A percentile compares a stretch with the other conserved stretches of the same genome.
phyloP scores from a whole-genome alignment of 2,113 vertebrate species.

The Xerus inauris region DNA sequence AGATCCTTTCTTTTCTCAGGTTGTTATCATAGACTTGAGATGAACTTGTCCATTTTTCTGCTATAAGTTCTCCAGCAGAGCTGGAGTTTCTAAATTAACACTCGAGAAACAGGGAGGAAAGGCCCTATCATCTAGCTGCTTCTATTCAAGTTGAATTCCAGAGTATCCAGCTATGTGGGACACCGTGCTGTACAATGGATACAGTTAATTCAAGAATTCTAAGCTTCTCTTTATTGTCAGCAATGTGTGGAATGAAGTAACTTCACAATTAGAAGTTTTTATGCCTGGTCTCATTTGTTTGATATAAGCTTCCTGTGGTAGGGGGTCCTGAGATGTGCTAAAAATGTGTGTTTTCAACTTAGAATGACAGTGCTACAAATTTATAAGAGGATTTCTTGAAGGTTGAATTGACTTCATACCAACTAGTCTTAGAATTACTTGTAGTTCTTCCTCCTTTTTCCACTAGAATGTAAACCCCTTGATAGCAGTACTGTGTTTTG shows the following conservation, averaged over 20 bases:
- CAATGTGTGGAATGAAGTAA: slow-evolving; percentile 43
- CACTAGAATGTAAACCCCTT: not conserved
- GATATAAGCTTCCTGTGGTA: not conserved
- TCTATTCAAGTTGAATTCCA: slow-evolving; percentile 40
- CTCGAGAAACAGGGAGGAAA: not conserved
- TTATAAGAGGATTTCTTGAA: not conserved
- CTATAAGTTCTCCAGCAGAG: not conserved
- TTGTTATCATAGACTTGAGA: not conserved
- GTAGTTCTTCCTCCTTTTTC: not conserved
- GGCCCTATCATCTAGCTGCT: not conserved
- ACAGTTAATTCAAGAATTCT: slow-evolving; percentile 26
- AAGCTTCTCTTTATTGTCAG: slow-evolving; percentile 1
- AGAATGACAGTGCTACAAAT: not conserved
- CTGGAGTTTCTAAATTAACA: slow-evolving; percentile 10
- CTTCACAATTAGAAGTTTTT: not conserved
- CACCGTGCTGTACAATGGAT: not conserved
- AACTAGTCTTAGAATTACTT: not conserved
- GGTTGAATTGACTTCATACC: not conserved
- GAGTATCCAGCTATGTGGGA: slow-evolving; percentile 28
- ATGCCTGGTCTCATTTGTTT: not conserved
- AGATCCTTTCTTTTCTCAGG: not conserved
- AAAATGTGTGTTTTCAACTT: not conserved
- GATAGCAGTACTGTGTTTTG: not conserved
- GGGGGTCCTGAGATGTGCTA: not conserved
- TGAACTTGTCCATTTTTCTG: not conserved